phyloP scores from a whole-genome alignment of 2,888 invertebrate species.

The Cantharis rustica region DNA sequence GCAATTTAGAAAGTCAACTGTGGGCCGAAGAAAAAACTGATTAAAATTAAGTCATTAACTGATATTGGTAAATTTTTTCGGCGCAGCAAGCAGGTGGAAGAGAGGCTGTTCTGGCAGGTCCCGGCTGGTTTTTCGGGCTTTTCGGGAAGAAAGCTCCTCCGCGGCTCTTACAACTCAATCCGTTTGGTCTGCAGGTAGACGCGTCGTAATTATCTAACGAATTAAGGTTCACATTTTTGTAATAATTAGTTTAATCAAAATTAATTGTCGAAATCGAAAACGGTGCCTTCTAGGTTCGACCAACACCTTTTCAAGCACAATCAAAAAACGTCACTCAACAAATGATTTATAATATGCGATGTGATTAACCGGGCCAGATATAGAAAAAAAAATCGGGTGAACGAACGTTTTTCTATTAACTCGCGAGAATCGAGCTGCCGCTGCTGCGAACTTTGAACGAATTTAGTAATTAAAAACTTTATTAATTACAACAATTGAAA shows the following conservation, averaged over 20 bases:
- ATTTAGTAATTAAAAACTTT: not conserved
- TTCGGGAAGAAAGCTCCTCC: too few relatives aligned
- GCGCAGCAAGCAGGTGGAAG: not conserved
- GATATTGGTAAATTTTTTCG: not conserved
- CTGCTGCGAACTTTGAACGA: not conserved
- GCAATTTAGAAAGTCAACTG: not conserved
- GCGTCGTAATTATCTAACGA: not conserved
- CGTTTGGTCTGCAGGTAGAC: not conserved
- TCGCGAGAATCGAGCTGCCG: not conserved
- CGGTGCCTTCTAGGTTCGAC: not conserved
- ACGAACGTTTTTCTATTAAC: slow-evolving; percentile 18
- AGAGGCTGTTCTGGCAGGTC: too few relatives aligned
- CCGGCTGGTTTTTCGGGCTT: too few relatives aligned
- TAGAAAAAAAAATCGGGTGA: slow-evolving; percentile 20
- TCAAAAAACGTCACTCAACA: slow-evolving; percentile 37
- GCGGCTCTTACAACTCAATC: not conserved
- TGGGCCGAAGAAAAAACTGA: not conserved
- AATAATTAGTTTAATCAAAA: slow-evolving; percentile 23
- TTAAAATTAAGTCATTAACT: not conserved
- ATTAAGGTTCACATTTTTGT: not conserved
- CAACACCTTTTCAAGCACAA: slow-evolving; percentile 26
- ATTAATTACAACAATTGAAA: not conserved
- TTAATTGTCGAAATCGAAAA: slow-evolving; percentile 30
- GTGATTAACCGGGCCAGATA: slow-evolving; percentile 37
- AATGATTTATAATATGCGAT: slow-evolving; percentile 36